These are phyloP conservation scores for Austrofundulus limnaeus DNA, from an alignment of 2,113 vertebrate species.

Conservation along the genomic window DNA sequence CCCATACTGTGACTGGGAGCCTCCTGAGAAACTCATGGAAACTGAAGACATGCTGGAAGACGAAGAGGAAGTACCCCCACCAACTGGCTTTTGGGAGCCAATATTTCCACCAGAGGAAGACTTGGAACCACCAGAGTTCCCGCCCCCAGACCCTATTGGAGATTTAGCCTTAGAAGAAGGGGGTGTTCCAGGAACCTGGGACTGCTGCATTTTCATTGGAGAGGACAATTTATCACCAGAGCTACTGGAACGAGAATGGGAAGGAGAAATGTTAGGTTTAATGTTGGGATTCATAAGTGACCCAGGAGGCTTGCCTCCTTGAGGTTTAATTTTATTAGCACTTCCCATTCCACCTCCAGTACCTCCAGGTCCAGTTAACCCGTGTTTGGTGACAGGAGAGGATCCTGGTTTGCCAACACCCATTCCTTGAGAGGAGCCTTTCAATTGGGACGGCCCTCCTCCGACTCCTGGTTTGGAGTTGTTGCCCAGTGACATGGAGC, in stretches of 20 bases:
- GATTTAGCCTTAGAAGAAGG: conserved; percentile 97
- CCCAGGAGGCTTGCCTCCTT: conserved; percentile 91
- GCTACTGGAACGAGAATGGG: conserved; percentile 90
- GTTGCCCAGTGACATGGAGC: conserved; percentile 85
- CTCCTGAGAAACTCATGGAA: conserved; percentile 80
- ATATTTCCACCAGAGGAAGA: conserved; percentile 90
- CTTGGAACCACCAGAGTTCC: conserved; percentile 86
- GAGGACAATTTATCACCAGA: conserved; percentile 92
- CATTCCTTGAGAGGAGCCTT: conserved; percentile 90
- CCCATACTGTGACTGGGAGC: conserved; percentile 87
- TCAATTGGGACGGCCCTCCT: conserved; percentile 80
- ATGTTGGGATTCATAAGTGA: conserved; percentile 94
- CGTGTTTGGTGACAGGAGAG: conserved; percentile 94
- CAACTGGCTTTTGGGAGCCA: conserved; percentile 85
- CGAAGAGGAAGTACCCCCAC: conserved; percentile 76
- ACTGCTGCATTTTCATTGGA: conserved; percentile 90
- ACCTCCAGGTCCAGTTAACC: conserved; percentile 78
- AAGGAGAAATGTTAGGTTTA: conserved; percentile 97
- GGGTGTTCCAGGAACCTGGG: conserved; percentile 90
- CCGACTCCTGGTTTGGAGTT: conserved; percentile 87
- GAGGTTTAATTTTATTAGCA: conserved; percentile 91
- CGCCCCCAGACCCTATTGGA: conserved; percentile 90
- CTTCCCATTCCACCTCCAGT: conserved; percentile 76
- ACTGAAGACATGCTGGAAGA: conserved; percentile 79
- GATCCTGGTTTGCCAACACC: conserved; percentile 88